Evolutionary conservation across 2,113 vertebrate species (phyloP).

Genomic region (Dipodomys merriami): DNA sequence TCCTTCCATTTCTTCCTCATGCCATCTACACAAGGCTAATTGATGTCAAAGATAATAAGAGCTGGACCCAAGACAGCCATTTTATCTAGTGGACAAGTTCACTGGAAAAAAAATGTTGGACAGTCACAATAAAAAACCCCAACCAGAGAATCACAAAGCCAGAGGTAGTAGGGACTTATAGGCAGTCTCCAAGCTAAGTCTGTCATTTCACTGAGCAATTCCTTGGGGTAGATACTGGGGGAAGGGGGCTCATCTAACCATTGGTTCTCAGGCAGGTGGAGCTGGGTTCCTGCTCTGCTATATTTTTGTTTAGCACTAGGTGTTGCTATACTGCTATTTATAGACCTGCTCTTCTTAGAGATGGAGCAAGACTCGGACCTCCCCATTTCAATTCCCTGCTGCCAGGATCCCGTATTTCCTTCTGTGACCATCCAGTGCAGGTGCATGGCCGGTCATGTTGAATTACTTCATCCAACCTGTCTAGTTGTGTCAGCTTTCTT

Average conservation of each 20-base stretch:
- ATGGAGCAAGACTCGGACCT: constrained; percentile 55
- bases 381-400: constrained; percentile 30
- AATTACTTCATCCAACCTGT: background rate
- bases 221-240: background rate
- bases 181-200: background rate
- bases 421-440: background rate
- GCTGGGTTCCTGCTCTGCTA: constrained; percentile 68
- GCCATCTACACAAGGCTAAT: background rate
- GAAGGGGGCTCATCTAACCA: too few relatives aligned
- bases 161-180: background rate
- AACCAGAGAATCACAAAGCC: background rate
- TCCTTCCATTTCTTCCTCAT: background rate
- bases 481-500: background rate
- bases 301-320: constrained; percentile 84
- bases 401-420: background rate
- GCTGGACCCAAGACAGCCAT: background rate
- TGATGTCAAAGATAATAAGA: constrained; percentile 52
- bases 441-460: background rate
- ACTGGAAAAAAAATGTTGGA: background rate
- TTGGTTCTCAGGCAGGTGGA: too few relatives aligned
- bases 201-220: constrained; percentile 8
- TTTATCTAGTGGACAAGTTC: background rate
- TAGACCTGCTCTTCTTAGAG: background rate
- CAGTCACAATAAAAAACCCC: background rate
- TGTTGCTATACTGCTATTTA: constrained; percentile 85